phyloP scores from a whole-genome alignment of 1,140 invertebrate species.

The Cheumatopsyche charites region DNA sequence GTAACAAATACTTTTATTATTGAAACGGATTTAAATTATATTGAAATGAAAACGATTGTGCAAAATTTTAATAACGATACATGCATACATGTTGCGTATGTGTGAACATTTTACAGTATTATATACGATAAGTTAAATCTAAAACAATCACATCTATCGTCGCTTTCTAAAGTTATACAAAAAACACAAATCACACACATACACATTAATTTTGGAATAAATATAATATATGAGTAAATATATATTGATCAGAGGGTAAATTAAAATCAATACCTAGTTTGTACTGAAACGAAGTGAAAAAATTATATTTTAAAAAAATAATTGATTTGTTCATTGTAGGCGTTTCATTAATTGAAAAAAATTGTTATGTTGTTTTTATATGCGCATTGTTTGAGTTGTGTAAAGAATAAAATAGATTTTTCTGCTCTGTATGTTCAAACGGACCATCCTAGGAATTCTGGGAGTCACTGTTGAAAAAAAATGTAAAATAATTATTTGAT shows the following conservation, averaged over 20 bases:
- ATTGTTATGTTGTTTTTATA: neutral
- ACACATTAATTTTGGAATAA: slow-evolving; percentile 23
- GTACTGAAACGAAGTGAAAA: neutral
- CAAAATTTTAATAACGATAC: too few relatives aligned
- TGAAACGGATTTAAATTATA: too few relatives aligned
- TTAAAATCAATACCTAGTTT: slow-evolving; percentile 5
- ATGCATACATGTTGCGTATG: too few relatives aligned
- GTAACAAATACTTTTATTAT: too few relatives aligned
- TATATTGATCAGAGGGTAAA: slow-evolving; percentile 20
- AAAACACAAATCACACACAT: slow-evolving; percentile 22
- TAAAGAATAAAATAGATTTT: neutral
- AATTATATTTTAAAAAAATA: neutral
- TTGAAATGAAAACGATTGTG: too few relatives aligned
- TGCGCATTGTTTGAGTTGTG: neutral
- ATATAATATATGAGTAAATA: slow-evolving; percentile 26
- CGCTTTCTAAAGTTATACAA: neutral
- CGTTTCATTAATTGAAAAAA: too few relatives aligned
- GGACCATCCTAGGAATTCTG: slow-evolving; percentile 16
- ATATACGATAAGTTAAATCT: slow-evolving; percentile 21
- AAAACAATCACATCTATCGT: slow-evolving; percentile 18
- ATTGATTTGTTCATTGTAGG: neutral
- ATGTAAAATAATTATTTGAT: slow-evolving; percentile 10
- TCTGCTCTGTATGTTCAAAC: neutral
- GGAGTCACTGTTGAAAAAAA: slow-evolving; percentile 8
- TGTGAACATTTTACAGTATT: slow-evolving; percentile 16